Evolutionary conservation across 2,888 invertebrate genomes (phyloP).

Genomic region (Pinctada fucata): DNA sequence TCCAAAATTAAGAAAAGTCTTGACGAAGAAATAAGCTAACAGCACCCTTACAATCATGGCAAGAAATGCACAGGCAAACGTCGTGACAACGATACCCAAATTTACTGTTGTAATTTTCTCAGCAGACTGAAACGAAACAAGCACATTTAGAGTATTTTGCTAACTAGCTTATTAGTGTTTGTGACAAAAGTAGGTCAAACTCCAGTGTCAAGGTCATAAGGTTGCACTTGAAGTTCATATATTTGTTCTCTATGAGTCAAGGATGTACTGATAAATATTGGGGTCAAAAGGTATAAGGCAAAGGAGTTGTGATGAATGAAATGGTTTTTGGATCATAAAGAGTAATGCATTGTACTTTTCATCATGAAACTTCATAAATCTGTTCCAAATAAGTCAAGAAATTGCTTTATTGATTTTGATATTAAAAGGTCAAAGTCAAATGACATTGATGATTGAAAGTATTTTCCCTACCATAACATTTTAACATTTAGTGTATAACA

Average conservation of each 20-base stretch:
- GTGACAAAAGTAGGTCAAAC: neutral
- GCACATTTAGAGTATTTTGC: no score
- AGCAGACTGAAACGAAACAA: slow-evolving; percentile 26
- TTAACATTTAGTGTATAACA: no score
- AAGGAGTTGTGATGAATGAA: neutral
- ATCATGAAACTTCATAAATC: no score
- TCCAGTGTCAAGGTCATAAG: neutral
- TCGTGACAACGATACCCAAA: slow-evolving; percentile 38
- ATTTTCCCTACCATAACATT: no score
- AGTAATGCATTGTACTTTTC: neutral
- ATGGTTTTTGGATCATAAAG: neutral
- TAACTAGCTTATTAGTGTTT: neutral
- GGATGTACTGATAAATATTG: no score
- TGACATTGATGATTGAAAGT: no score
- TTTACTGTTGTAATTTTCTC: neutral
- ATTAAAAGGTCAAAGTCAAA: no score
- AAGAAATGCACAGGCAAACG: slow-evolving; percentile 49
- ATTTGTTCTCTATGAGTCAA: no score
- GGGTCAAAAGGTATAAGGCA: no score
- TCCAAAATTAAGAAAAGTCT: slow-evolving; percentile 56
- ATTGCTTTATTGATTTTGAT: no score
- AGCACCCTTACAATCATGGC: slow-evolving; percentile 49
- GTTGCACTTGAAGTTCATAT: no score
- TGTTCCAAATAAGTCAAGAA: no score
- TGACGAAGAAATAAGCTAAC: slow-evolving; percentile 48